Evolutionary conservation across 2,888 invertebrate species (phyloP), one percentile per base, ranked within the genome.

Genomic region (Germaria angustata): DNA sequence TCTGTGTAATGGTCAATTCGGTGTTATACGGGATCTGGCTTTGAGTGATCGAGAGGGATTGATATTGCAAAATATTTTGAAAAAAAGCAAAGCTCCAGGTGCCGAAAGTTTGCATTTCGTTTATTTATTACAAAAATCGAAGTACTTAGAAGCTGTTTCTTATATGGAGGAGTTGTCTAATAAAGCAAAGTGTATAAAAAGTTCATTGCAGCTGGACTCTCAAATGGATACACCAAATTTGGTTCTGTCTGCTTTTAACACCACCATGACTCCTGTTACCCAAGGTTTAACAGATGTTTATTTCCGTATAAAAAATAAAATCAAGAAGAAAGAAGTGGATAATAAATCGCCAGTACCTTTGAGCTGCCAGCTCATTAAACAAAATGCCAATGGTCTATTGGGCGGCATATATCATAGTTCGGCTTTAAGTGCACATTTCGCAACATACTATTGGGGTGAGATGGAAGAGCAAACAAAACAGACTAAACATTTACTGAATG

Each of bases 121-220:
- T 0, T 87, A 91, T 84, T 78, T 91, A 39, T 81, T 91, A 2
- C 89, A 91, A 68, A 89, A 89, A 39, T 88, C 87, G 2, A 90
- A 90, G 69, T 91, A 91, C 39, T 86, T 91, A 24, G 91, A 91
- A 68, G 91, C 91, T 0, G 88, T 90, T 2, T 86, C 88, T 0
- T 89, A 90, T 22, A 88, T 91, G 86, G 88, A 91, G 68, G 88
- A 90, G 3, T 69, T 89, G n/a, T 88, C 88, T 2, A 86, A 84
- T 13, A 86, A 80, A 9, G 85, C 87, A 51, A 84, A 82, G 22
- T 32, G 39, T n/a, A 24, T 78, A 17, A 85, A 73, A 44, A 15
- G 49, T 28, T 69, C 73, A 4, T 13, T 72, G 49, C 53, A 69
- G 41, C 61, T 77, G 2, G 8, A 3, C 0, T 20, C 49, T 1